phyloP scores from a whole-genome alignment of 2,113 vertebrate genomes.

The Phodopus roborovskii region DNA sequence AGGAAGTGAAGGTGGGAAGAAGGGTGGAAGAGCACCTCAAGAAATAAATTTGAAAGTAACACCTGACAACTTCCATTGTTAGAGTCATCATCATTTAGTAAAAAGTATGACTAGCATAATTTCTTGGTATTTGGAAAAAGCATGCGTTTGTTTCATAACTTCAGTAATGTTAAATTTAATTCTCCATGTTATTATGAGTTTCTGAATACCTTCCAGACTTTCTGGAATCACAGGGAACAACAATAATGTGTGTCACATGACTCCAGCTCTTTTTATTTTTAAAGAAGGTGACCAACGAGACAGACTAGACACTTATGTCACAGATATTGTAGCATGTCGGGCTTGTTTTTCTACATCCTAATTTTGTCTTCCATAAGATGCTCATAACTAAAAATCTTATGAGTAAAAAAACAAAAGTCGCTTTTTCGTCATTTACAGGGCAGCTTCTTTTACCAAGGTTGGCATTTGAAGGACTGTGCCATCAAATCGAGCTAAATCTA shows the following conservation, averaged over 20 bases:
- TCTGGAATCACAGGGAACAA: background rate
- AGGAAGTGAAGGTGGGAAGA: rapidly evolving
- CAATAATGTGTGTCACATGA: background rate
- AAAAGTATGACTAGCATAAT: background rate
- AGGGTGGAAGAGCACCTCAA: background rate
- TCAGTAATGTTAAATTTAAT: background rate
- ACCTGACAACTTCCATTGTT: background rate
- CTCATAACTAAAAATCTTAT: background rate
- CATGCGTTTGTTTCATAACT: background rate
- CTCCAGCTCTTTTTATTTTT: background rate
- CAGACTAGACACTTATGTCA: background rate
- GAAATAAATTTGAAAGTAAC: background rate
- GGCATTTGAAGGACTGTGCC: background rate
- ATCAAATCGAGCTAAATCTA: conserved; percentile 31
- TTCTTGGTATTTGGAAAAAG: background rate
- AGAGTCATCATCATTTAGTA: background rate
- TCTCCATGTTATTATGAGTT: background rate
- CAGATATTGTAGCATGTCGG: background rate
- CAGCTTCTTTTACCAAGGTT: conserved; percentile 22
- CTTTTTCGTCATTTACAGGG: background rate
- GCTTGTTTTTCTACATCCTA: background rate
- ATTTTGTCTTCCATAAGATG: background rate
- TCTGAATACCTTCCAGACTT: background rate
- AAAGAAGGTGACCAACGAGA: background rate
- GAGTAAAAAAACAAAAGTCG: background rate